Base-by-base conservation (phyloP, 2,797 vertebrate species). In the Myotis myotis region DNA sequence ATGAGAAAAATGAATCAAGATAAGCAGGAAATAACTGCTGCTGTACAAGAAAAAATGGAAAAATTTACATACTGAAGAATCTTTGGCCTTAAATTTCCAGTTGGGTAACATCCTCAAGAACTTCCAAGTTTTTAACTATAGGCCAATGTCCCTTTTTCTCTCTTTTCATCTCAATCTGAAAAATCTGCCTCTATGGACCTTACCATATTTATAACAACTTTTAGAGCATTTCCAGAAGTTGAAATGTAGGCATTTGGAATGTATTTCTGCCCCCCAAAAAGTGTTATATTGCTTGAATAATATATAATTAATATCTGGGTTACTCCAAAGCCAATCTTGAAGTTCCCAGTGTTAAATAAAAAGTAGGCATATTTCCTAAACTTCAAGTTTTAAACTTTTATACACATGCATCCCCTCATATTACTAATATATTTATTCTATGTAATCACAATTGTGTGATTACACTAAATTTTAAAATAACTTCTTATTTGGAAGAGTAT, bases 301-400 rank as follows among this genome's bases (percentile, higher is more conserved):
- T 44, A 44, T 64, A 75, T 49, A 84, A 91, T 86, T 88, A 94
- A 95, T 84, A 87, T 57, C n/a, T 93, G 94, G 25, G n/a, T 86
- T 95, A 88, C 9, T 41, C 64, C 36, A 20, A 91, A 91, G 81
- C 28, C 44, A 83, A 94, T 79, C 71, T 70, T 86, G 66, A 90
- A 80, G 44, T 75, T 79, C 12, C 25, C 15, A 13, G 23, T 80
- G 53, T 89, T 92, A 96, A 74, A 89, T 74, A 55, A 95, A 94
- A 91, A 44, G 8, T 33, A 89, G 49, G 30, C 57, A 83, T 90
- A 94, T 81, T 87, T 95, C 57, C 66, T 47, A 79, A 33, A 30
- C 11, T 89, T 94, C 72, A 90, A 23, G 20, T 93, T 93, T 96
- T 88, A 88, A 93, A 93, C 3, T 85, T 94, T 87, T 76, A 72